Evolutionary conservation across 2,797 vertebrate species (phyloP).

Genomic region (Alauda arvensis): DNA sequence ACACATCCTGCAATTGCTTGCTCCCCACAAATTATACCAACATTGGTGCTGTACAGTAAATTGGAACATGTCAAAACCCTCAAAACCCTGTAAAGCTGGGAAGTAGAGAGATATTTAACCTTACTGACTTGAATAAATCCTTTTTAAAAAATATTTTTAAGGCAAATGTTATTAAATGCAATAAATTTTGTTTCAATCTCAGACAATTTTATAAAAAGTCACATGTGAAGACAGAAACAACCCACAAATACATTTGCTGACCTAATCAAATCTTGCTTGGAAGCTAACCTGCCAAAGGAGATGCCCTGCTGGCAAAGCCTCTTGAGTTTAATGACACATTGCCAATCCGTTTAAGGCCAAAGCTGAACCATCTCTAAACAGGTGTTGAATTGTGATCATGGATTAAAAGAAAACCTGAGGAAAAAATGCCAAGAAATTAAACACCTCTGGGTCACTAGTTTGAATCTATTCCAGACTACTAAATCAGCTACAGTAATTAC

Average conservation of each 20-base stretch:
- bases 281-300: constrained; percentile 34
- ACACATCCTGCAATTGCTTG: background rate
- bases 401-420: constrained; percentile 55
- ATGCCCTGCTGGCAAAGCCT: constrained; percentile 41
- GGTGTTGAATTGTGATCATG: constrained; percentile 48
- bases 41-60: background rate
- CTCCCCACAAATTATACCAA: background rate
- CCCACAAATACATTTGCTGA: background rate
- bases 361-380: constrained; percentile 49
- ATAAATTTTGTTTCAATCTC: background rate
- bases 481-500: constrained; percentile 60
- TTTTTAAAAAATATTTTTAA: background rate
- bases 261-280: constrained; percentile 15
- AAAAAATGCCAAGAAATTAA: constrained; percentile 58
- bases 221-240: background rate
- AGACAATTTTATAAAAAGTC: background rate
- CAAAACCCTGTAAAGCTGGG: background rate
- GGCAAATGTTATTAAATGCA: background rate
- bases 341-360: constrained; percentile 21
- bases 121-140: background rate
- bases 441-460: constrained; percentile 57
- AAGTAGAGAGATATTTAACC: constrained; percentile 3
- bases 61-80: background rate
- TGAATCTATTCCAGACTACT: constrained; percentile 56
- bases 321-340: constrained; percentile 44